Percentiles rank a stretch among this genome's conserved stretches.
Conservation (phyloP, 2,888 invertebrate genomes). For the Agonopterix heracliana region DNA sequence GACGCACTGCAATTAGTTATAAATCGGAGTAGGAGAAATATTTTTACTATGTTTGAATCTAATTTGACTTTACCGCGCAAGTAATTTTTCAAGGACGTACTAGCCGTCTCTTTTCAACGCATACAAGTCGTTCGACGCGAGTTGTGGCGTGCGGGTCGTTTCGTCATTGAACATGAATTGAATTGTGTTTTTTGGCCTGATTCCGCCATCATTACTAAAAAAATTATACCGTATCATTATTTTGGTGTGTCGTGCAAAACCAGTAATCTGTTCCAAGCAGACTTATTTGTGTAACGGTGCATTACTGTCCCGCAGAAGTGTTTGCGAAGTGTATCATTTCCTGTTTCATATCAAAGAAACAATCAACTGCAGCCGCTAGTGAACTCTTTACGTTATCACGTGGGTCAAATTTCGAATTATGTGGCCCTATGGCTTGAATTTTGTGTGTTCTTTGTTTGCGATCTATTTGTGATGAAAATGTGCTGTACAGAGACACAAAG, state of each 20-base stretch:
- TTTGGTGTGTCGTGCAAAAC: slow-evolving; percentile 14
- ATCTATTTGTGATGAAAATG: slow-evolving; percentile 19
- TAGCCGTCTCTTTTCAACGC: slow-evolving; percentile 49
- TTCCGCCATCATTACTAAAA: slow-evolving; percentile 68
- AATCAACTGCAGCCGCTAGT: slow-evolving; percentile 67
- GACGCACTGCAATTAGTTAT: not conserved
- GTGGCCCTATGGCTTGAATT: slow-evolving; percentile 29
- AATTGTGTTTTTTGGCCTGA: slow-evolving; percentile 59
- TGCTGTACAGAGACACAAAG: slow-evolving; percentile 36
- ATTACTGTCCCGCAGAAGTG: slow-evolving; percentile 30
- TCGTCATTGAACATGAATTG: slow-evolving; percentile 59
- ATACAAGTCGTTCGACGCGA: slow-evolving; percentile 39
- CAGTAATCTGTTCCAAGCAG: slow-evolving; percentile 14
- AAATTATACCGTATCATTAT: slow-evolving; percentile 43
- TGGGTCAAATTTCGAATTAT: slow-evolving; percentile 69
- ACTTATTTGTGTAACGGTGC: slow-evolving; percentile 15
- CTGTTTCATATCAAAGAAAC: slow-evolving; percentile 68
- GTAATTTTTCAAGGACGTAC: slow-evolving; percentile 52
- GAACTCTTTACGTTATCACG: slow-evolving; percentile 72
- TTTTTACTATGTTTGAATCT: slow-evolving; percentile 19
- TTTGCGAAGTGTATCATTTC: slow-evolving; percentile 64
- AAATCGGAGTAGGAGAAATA: not conserved
- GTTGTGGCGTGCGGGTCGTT: slow-evolving; percentile 50
- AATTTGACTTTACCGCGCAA: slow-evolving; percentile 72
- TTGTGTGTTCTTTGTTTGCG: slow-evolving; percentile 21